Conservation (phyloP, 1,140 invertebrate genomes). For the Drosophila parabipectinata region DNA sequence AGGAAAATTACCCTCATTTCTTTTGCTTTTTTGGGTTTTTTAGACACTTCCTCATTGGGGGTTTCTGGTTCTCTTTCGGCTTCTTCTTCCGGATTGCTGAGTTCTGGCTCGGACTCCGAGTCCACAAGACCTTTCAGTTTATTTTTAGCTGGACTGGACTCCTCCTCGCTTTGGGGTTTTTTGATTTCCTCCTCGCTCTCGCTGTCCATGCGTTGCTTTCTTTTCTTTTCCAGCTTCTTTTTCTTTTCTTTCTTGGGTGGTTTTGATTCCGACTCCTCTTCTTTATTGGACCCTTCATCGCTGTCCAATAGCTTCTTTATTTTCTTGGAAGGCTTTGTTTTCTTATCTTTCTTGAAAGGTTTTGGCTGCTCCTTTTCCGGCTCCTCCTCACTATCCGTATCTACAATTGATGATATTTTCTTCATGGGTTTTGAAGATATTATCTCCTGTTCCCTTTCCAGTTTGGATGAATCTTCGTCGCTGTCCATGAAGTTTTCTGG, state of each 20-base stretch:
- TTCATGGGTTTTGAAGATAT: slow-evolving; percentile 20
- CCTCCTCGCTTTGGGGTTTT: slow-evolving; percentile 1
- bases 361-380: slow-evolving; percentile 22
- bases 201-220: slow-evolving; percentile 31
- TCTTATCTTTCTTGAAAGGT: background rate
- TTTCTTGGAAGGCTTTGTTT: slow-evolving; percentile 8
- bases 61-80: slow-evolving; percentile 27
- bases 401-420: slow-evolving; percentile 47
- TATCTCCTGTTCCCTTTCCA: background rate
- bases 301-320: slow-evolving; percentile 23
- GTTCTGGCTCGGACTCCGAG: slow-evolving; percentile 61
- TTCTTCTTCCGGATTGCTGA: slow-evolving; percentile 38
- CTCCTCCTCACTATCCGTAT: slow-evolving; percentile 57
- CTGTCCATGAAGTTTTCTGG: background rate
- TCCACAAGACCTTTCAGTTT: slow-evolving; percentile 61
- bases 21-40: slow-evolving; percentile 43
- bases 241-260: slow-evolving; percentile 41
- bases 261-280: background rate
- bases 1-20: slow-evolving; percentile 41
- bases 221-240: slow-evolving; percentile 45
- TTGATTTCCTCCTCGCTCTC: slow-evolving; percentile 17
- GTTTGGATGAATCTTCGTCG: background rate
- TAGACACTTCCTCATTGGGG: background rate
- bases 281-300: slow-evolving; percentile 10
- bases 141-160: slow-evolving; percentile 11